Conservation (phyloP, 2,797 vertebrate species). For the Meriones psammophilus region DNA sequence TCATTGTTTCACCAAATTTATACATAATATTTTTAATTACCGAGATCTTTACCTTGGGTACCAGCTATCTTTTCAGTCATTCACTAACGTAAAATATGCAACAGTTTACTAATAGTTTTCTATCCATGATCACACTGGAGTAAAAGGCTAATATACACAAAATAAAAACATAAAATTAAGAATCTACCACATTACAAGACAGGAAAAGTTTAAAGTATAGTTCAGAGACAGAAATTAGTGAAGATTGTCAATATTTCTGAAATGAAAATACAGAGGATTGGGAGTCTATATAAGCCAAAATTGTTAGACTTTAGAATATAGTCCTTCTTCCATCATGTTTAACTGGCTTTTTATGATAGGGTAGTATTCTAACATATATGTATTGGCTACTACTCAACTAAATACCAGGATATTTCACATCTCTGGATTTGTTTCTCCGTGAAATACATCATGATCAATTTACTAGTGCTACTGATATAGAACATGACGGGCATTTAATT, state of each 20-base stretch:
- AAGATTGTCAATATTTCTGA: neutral
- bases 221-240: neutral
- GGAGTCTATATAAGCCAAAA: neutral
- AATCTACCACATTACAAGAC: neutral
- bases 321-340: neutral
- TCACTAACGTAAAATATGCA: neutral
- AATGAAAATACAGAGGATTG: neutral
- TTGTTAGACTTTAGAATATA: neutral
- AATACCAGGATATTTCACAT: neutral
- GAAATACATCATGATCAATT: neutral
- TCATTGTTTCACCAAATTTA: neutral
- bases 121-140: slow-evolving; percentile 55
- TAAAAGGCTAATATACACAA: neutral
- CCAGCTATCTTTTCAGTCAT: slow-evolving; percentile 58
- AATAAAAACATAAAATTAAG: neutral
- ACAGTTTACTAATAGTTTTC: neutral
- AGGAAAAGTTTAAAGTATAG: neutral
- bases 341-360: neutral
- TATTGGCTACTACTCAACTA: no score
- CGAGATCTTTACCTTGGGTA: slow-evolving; percentile 16
- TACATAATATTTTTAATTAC: slow-evolving; percentile 31
- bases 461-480: neutral
- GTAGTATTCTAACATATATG: neutral
- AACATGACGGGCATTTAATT: neutral
- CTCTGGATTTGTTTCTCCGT: neutral